A percentile compares a stretch with the other conserved stretches of the same genome.
Evolutionary conservation across 1,140 invertebrate genomes (phyloP).

Genomic region (Drosophila asahinai): DNA sequence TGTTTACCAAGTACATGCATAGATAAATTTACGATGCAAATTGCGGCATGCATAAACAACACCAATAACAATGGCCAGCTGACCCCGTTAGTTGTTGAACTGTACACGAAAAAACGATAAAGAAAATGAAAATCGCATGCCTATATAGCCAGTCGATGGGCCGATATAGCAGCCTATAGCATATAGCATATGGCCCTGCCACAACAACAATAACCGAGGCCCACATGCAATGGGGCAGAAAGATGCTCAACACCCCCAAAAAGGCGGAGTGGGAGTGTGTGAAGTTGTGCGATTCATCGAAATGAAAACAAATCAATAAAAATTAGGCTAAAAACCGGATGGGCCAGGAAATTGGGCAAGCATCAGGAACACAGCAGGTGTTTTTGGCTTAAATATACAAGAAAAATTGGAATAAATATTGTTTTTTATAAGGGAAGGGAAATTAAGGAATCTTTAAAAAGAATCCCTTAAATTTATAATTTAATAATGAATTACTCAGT

Average conservation of each 20-base stretch:
- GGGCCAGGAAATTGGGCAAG: slow-evolving; percentile 5
- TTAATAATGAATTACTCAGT: neutral
- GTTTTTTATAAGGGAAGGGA: neutral
- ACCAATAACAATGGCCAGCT: slow-evolving; percentile 71
- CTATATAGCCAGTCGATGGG: slow-evolving; percentile 5
- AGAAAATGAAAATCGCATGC: slow-evolving; percentile 54
- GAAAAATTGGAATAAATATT: neutral
- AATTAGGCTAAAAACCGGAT: slow-evolving; percentile 33
- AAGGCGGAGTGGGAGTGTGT: slow-evolving; percentile 17
- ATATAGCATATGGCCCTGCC: slow-evolving; percentile 39
- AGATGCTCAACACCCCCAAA: slow-evolving; percentile 38
- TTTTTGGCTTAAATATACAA: neutral
- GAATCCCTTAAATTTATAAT: neutral
- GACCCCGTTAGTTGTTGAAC: slow-evolving; percentile 81
- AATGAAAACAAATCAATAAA: slow-evolving; percentile 62
- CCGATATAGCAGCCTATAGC: slow-evolving; percentile 8
- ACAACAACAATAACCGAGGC: slow-evolving; percentile 7
- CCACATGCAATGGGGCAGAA: slow-evolving; percentile 59
- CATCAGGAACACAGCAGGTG: slow-evolving; percentile 28
- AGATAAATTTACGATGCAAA: slow-evolving; percentile 57
- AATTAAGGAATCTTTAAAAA: neutral
- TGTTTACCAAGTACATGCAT: slow-evolving; percentile 25
- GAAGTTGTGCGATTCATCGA: slow-evolving; percentile 45
- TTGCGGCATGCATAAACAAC: slow-evolving; percentile 69
- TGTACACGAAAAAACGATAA: slow-evolving; percentile 63